Conservation (phyloP, 2,797 vertebrate genomes). For the Coluber constrictor region DNA sequence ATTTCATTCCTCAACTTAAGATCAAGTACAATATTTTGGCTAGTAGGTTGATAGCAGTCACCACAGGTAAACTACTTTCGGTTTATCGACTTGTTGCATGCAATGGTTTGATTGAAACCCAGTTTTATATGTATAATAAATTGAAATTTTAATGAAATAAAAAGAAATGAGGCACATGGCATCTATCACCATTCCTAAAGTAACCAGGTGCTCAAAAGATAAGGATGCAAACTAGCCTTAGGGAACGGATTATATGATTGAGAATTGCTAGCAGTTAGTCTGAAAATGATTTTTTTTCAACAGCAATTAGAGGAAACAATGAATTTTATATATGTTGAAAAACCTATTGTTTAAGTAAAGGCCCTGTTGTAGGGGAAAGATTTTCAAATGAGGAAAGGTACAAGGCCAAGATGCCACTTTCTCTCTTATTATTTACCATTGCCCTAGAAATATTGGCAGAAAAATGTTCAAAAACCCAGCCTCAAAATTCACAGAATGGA, state of each 20-base stretch:
- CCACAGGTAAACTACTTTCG: neutral
- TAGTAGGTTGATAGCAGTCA: neutral
- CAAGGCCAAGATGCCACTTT: neutral
- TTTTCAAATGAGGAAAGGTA: neutral
- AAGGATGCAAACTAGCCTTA: neutral
- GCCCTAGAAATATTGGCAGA: neutral
- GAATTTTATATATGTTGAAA: neutral
- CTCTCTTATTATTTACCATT: neutral
- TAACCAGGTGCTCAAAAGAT: neutral
- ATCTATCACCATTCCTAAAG: neutral
- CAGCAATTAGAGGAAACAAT: neutral
- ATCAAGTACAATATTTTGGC: neutral
- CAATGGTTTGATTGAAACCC: neutral
- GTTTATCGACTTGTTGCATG: neutral
- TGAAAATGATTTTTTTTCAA: neutral
- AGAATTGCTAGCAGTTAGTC: neutral
- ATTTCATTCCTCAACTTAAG: neutral
- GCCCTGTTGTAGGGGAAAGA: neutral
- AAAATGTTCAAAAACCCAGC: neutral
- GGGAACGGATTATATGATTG: neutral
- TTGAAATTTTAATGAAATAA: neutral
- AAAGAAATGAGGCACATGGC: neutral
- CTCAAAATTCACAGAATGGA: neutral
- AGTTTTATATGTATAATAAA: neutral
- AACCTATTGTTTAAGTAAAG: neutral